Conservation (phyloP, 2,888 invertebrate genomes). For the Gymnocheta viridis region DNA sequence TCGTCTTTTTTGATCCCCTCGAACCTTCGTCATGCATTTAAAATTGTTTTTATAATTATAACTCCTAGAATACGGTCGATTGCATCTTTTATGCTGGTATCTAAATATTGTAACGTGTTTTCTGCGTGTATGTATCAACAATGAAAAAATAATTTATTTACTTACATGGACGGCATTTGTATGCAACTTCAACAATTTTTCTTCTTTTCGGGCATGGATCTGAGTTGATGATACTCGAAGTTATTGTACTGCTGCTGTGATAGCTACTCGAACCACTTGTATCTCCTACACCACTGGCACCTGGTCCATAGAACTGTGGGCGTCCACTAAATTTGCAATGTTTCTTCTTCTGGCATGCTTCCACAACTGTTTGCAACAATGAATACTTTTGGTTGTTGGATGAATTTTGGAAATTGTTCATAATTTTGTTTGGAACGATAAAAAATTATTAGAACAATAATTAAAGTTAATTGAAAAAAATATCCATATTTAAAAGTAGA, state of each 20-base stretch:
- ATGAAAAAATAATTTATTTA: slow-evolving; percentile 75
- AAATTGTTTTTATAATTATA: too few relatives aligned
- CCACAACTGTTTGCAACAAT: slow-evolving; percentile 96
- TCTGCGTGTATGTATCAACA: not conserved
- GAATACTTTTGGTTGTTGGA: slow-evolving; percentile 85
- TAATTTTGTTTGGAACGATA: slow-evolving; percentile 53
- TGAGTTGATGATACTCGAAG: slow-evolving; percentile 77
- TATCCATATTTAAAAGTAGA: too few relatives aligned
- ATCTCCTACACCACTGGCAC: slow-evolving; percentile 80
- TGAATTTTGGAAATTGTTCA: slow-evolving; percentile 42
- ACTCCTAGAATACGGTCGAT: too few relatives aligned
- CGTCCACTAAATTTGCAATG: slow-evolving; percentile 95
- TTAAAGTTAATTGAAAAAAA: slow-evolving; percentile 48
- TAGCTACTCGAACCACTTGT: slow-evolving; percentile 78
- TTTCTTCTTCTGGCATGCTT: slow-evolving; percentile 95
- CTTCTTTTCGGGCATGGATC: slow-evolving; percentile 95
- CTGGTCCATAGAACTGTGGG: slow-evolving; percentile 92
- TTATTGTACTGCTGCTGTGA: slow-evolving; percentile 80
- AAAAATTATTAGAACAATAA: slow-evolving; percentile 57
- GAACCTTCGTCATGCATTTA: too few relatives aligned
- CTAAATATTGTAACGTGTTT: not conserved
- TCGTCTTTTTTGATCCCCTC: too few relatives aligned
- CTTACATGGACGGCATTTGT: slow-evolving; percentile 98
- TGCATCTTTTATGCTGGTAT: too few relatives aligned
- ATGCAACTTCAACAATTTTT: slow-evolving; percentile 97